These are phyloP conservation scores for Drosophila sechellia DNA, from an alignment of 1,140 invertebrate genomes.

Conservation along the genomic window DNA sequence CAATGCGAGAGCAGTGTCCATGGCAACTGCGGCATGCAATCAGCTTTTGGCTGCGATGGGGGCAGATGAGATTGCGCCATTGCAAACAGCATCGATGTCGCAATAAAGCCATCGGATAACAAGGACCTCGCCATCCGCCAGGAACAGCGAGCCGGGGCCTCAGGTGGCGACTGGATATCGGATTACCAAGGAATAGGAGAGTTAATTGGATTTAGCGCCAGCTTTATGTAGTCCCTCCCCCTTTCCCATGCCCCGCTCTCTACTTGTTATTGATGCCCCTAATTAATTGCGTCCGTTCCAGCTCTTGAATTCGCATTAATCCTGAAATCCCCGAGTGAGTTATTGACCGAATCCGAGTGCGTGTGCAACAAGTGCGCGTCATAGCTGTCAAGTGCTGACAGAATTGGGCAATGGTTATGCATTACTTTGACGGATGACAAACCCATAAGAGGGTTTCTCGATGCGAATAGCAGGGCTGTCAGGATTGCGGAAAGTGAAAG, in stretches of 20 bases:
- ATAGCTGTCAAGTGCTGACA: conserved; percentile 30
- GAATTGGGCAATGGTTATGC: conserved; percentile 27
- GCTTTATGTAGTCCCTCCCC: conserved; percentile 36
- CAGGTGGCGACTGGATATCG: conserved; percentile 42
- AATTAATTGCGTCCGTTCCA: conserved; percentile 49
- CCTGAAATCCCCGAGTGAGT: neutral
- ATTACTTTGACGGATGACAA: conserved; percentile 24
- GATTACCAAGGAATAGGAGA: conserved; percentile 42
- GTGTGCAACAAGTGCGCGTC: conserved; percentile 53
- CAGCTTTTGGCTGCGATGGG: conserved; percentile 5
- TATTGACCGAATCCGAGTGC: conserved; percentile 4
- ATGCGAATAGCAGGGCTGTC: conserved; percentile 4
- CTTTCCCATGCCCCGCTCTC: neutral
- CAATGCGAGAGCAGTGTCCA: conserved; percentile 24
- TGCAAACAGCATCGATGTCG: conserved; percentile 48
- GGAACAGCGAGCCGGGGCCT: neutral
- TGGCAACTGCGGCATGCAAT: conserved; percentile 49
- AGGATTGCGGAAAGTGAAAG: conserved; percentile 25
- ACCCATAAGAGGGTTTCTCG: neutral
- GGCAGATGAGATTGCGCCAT: conserved; percentile 43
- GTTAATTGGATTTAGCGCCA: conserved; percentile 65
- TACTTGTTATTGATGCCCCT: conserved; percentile 37
- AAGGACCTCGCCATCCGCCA: conserved; percentile 3
- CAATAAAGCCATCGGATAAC: conserved; percentile 39
- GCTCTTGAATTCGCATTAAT: conserved; percentile 36